phyloP scores from a whole-genome alignment of 2,113 vertebrate genomes.

The Hydropotes inermis region DNA sequence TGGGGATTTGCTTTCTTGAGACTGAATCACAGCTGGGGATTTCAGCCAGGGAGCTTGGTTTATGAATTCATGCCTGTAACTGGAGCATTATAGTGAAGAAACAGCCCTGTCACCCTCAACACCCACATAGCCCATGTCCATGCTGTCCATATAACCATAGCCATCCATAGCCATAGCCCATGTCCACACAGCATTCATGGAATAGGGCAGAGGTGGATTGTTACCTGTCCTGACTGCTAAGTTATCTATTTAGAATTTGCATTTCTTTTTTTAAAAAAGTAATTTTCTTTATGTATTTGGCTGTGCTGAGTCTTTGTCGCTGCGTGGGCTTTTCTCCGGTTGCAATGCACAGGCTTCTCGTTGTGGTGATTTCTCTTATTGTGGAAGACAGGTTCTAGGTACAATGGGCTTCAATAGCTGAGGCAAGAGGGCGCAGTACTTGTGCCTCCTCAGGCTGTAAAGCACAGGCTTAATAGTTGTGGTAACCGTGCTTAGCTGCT shows the following conservation, averaged over 20 bases:
- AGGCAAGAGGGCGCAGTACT: not conserved
- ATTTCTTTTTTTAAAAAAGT: not conserved
- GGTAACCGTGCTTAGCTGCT: not conserved
- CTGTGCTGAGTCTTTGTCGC: not conserved
- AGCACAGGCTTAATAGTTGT: not conserved
- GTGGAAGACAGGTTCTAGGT: not conserved
- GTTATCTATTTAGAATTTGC: not conserved
- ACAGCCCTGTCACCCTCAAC: not conserved
- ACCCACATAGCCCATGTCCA: not conserved
- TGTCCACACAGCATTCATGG: not conserved
- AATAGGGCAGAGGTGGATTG: not conserved
- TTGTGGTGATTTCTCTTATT: not conserved
- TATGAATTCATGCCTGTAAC: not conserved
- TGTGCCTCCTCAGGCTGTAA: not conserved
- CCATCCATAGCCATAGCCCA: not conserved
- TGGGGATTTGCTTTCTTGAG: not conserved
- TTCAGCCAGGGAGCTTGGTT: not conserved
- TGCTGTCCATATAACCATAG: not conserved
- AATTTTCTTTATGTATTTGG: not conserved
- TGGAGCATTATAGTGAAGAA: not conserved
- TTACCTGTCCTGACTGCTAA: not conserved
- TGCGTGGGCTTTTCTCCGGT: not conserved
- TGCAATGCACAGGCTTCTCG: not conserved
- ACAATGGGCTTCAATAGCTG: not conserved
- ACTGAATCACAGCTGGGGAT: not conserved